Base-by-base conservation (phyloP, 2,888 invertebrate species). In the Schrankia costaestrigalis region DNA sequence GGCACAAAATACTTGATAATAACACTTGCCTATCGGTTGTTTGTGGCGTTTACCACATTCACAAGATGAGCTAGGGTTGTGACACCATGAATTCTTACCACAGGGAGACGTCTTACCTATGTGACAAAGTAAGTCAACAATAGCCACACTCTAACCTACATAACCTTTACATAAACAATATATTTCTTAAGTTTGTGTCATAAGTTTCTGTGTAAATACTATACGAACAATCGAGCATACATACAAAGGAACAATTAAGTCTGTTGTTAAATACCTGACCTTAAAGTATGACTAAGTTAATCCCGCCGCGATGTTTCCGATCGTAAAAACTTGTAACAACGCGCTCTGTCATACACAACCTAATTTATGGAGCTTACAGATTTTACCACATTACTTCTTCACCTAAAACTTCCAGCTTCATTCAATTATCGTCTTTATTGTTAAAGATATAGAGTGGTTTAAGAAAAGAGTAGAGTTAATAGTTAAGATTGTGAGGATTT, bases 301-400 rank as follows among this genome's bases (percentile, higher is more conserved):
- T 75, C 67, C 65, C 56, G 56, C 56, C 61, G 58, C 62, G 63
- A 65, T 69, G 71, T 71, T 74, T 73, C 66, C 69, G 65, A 69
- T 70, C 72, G 68, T 78, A 74, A 78, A 79, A 71, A 63, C 75
- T 72, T 70, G 76, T 75, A 78, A 81, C 81, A 78, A 76, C 79
- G 67, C 71, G 64, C 66, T 76, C 75, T 82, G 85, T 84, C 85
- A 82, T 80, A 81, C 74, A 67, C 63, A 74, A 63, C 69, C 65
- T 81, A 80, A 86, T 85, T 85, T 86, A 86, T 80, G 76, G 56
- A 68, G 57, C 70, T 62, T 64, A 70, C 63, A 56, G 28, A 33
- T 64, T 64, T 63, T 68, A 66, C 67, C 43, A 57, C 61, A 41
- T 56, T 47, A 39, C 26, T 39, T 39, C 38, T 48, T 23, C 42